Percentiles rank a stretch among this genome's conserved stretches.
phyloP scores from a whole-genome alignment of 2,888 invertebrate genomes.

The Deilephila elpenor region DNA sequence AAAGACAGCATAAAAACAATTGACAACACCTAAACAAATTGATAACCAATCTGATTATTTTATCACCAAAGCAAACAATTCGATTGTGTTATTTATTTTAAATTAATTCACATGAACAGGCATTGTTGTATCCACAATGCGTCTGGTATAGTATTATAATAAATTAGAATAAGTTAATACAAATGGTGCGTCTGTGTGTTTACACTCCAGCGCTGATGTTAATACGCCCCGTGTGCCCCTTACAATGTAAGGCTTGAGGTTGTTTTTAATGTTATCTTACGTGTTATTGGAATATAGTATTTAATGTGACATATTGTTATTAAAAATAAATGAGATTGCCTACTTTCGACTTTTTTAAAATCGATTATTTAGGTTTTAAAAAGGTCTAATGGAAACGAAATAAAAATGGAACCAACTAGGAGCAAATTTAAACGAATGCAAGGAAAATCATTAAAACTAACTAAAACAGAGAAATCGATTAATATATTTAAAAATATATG shows the following conservation, averaged over 20 bases:
- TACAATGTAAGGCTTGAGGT: constrained; percentile 5
- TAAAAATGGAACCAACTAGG: no score
- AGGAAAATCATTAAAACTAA: no score
- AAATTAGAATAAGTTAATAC: constrained; percentile 25
- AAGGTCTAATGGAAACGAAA: no score
- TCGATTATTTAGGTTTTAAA: no score
- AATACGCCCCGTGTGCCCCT: constrained; percentile 13
- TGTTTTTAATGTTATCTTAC: background rate
- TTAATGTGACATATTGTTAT: no score
- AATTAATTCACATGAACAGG: constrained; percentile 21
- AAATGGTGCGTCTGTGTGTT: constrained; percentile 11
- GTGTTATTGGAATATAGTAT: background rate
- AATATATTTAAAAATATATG: no score
- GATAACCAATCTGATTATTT: background rate
- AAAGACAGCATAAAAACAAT: background rate
- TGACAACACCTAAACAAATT: background rate
- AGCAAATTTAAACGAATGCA: no score
- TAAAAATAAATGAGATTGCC: no score
- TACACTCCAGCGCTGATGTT: constrained; percentile 14
- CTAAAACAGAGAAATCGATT: no score
- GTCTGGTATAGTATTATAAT: constrained; percentile 13
- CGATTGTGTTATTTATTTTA: constrained; percentile 15
- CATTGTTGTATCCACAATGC: constrained; percentile 22
- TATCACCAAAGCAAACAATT: constrained; percentile 13
- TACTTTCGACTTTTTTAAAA: no score